phyloP scores from a whole-genome alignment of 2,113 vertebrate species.

The Rutilus rutilus region DNA sequence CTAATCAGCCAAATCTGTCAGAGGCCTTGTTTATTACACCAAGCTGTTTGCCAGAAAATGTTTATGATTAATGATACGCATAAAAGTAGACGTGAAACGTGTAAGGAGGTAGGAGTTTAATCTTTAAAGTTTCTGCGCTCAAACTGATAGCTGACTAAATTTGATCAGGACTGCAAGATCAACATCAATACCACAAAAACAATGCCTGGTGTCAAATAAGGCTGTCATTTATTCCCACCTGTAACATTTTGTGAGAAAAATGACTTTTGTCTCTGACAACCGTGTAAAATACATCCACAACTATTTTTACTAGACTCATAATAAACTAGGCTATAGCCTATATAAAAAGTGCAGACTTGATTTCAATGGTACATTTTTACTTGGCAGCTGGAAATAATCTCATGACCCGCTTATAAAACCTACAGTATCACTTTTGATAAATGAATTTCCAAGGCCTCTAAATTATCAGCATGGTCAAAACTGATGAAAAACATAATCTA shows the following conservation, averaged over 20 bases:
- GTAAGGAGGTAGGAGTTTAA: neutral
- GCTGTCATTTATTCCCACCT: too few relatives aligned
- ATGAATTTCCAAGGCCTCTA: neutral
- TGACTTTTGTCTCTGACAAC: neutral
- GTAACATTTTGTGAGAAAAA: neutral
- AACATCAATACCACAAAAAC: neutral
- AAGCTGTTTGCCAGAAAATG: neutral
- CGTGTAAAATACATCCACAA: too few relatives aligned
- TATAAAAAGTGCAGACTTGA: neutral
- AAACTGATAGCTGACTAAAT: neutral
- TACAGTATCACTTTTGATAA: neutral
- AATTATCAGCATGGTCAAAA: neutral
- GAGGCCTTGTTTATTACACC: neutral
- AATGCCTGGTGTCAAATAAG: neutral
- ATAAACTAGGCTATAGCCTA: too few relatives aligned
- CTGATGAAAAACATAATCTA: neutral
- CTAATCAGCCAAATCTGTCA: neutral
- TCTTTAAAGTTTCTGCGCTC: neutral
- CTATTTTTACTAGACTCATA: too few relatives aligned
- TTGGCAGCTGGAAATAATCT: neutral
- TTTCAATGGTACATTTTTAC: neutral
- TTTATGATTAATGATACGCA: neutral
- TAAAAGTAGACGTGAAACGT: neutral
- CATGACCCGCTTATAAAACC: neutral
- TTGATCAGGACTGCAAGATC: neutral